Evolutionary conservation across 2,888 invertebrate species (phyloP).

Genomic region (Philaethria dido): DNA sequence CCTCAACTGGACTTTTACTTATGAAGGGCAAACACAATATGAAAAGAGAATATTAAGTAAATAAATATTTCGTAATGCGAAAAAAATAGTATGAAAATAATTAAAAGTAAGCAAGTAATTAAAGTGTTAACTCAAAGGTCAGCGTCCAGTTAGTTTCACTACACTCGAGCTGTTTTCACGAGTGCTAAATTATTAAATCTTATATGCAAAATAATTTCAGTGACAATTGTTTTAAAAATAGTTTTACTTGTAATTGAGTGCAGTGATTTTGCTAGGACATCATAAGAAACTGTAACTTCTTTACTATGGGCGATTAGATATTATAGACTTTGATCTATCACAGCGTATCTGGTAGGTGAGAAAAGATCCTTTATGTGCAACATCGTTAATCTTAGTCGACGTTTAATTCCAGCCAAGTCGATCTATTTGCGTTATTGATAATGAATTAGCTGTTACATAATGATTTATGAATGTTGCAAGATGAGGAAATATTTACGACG

Average conservation of each 20-base stretch:
- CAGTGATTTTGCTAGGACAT: neutral
- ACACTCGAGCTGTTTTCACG: neutral
- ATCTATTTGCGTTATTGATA: slow-evolving; percentile 32
- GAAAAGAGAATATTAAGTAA: too few species aligned
- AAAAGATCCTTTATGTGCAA: slow-evolving; percentile 47
- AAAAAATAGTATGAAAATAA: too few species aligned
- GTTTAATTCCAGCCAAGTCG: slow-evolving; percentile 47
- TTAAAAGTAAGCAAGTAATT: too few species aligned
- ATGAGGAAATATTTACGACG: neutral
- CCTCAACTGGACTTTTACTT: too few species aligned
- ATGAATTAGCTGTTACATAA: slow-evolving; percentile 22
- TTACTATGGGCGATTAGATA: slow-evolving; percentile 21
- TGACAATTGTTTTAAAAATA: neutral
- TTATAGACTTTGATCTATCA: slow-evolving; percentile 45
- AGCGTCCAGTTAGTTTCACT: too few species aligned
- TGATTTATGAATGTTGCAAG: slow-evolving; percentile 18
- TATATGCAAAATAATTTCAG: neutral
- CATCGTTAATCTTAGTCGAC: slow-evolving; percentile 52
- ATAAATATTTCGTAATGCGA: too few species aligned
- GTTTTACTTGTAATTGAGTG: neutral
- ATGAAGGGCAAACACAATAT: too few species aligned
- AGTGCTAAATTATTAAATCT: neutral
- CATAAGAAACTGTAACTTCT: slow-evolving; percentile 10
- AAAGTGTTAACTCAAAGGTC: too few species aligned
- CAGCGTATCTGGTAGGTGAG: slow-evolving; percentile 46